A percentile compares a stretch with the other conserved stretches of the same genome.
Evolutionary conservation across 2,797 vertebrate genomes (phyloP).

Genomic region (Halcyon chelicuti): DNA sequence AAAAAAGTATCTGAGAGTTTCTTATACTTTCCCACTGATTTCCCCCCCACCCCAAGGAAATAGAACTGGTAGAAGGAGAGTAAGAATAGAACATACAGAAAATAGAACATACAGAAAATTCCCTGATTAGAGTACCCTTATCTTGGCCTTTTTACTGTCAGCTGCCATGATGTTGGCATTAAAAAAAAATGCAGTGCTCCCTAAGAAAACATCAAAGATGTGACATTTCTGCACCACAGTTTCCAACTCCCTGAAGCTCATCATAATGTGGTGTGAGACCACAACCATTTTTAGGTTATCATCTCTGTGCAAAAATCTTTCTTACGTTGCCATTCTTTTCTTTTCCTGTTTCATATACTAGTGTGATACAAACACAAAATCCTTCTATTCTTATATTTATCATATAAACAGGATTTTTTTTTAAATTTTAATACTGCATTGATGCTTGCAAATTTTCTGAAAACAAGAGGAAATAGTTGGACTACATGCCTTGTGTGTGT

Average conservation of each 20-base stretch:
- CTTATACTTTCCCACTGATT: not conserved
- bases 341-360: not conserved
- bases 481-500: not conserved
- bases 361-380: not conserved
- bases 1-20: not conserved
- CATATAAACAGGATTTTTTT: not conserved
- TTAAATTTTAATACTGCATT: not conserved
- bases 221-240: not conserved
- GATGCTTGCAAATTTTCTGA: not conserved
- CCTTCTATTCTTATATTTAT: not conserved
- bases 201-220: not conserved
- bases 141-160: not conserved
- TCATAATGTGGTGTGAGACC: not conserved
- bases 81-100: not conserved
- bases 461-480: not conserved
- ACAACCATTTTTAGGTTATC: not conserved
- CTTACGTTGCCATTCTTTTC: not conserved
- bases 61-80: not conserved
- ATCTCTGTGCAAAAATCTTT: not conserved
- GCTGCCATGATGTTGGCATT: not conserved
- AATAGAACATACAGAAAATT: not conserved
- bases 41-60: not conserved
- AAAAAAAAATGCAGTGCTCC: not conserved
- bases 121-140: not conserved
- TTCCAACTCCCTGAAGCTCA: not conserved